Evolutionary conservation across 2,888 invertebrate species (phyloP).

Genomic region (Dryadula phaetusa): DNA sequence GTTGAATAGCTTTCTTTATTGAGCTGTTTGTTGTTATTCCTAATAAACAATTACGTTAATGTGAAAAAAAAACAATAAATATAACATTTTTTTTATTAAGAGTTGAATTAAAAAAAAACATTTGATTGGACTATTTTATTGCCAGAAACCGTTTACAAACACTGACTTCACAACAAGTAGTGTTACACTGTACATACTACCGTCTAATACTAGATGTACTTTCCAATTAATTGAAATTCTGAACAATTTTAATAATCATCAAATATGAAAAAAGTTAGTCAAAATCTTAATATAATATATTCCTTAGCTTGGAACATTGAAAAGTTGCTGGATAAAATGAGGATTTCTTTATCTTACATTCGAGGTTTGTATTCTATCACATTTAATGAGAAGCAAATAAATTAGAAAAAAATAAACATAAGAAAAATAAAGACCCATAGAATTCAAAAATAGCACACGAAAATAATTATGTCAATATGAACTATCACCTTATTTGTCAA

Average conservation of each 20-base stretch:
- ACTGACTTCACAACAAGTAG: constrained; percentile 71
- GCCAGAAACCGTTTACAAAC: constrained; percentile 83
- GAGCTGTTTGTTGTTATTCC: background rate
- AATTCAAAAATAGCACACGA: constrained; percentile 75
- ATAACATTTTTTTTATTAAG: background rate
- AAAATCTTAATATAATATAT: constrained; percentile 62
- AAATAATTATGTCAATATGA: constrained; percentile 79
- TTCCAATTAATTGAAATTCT: constrained; percentile 59
- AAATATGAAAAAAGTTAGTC: constrained; percentile 70
- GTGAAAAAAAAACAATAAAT: background rate
- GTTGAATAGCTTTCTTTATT: constrained; percentile 15
- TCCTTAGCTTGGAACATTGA: constrained; percentile 67
- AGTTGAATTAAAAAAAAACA: constrained; percentile 49
- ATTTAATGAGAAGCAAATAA: constrained; percentile 74
- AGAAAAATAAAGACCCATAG: constrained; percentile 74
- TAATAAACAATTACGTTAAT: background rate
- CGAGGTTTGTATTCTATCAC: constrained; percentile 79
- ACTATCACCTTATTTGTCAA: constrained; percentile 80
- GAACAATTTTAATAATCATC: constrained; percentile 53
- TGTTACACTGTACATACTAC: constrained; percentile 78
- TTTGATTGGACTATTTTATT: constrained; percentile 81
- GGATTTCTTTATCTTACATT: constrained; percentile 74
- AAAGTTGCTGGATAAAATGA: constrained; percentile 62
- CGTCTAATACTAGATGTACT: constrained; percentile 78
- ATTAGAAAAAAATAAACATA: constrained; percentile 72